Conservation (phyloP, 2,888 invertebrate species). For the Macaria liturata region DNA sequence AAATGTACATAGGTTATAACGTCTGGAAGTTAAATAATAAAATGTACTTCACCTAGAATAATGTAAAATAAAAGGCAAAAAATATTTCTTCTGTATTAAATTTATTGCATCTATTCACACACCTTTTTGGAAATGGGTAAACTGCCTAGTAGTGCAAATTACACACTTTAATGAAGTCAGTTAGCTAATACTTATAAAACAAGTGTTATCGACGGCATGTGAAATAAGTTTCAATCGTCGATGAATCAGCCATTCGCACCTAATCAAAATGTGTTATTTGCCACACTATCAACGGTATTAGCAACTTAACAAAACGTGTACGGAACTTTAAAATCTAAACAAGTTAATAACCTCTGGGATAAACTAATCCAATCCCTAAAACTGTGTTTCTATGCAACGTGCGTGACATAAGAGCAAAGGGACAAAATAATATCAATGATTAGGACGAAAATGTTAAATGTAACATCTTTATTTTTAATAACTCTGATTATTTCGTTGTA, state of each 20-base stretch:
- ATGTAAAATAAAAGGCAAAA: conserved; percentile 45
- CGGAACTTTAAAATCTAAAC: conserved; percentile 37
- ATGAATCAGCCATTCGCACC: neutral
- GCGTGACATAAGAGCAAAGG: conserved; percentile 5
- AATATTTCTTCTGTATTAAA: conserved; percentile 77
- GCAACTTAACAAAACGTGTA: conserved; percentile 57
- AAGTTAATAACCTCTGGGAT: neutral
- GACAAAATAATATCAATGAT: conserved; percentile 10
- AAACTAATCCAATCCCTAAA: neutral
- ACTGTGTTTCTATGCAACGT: conserved; percentile 2
- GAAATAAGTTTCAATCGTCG: neutral
- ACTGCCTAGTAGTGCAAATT: conserved; percentile 21
- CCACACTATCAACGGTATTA: conserved; percentile 37
- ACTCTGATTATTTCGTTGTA: conserved; percentile 43
- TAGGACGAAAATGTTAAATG: conserved; percentile 13
- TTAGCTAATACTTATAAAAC: conserved; percentile 1
- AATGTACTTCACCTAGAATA: no score
- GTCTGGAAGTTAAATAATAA: no score
- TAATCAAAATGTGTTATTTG: conserved; percentile 4
- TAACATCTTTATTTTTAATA: conserved; percentile 9
- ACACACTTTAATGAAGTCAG: conserved; percentile 2
- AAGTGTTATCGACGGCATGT: neutral
- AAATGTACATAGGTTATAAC: no score
- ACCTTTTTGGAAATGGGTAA: conserved; percentile 75
- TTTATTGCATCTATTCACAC: conserved; percentile 86